Evolutionary conservation across 2,888 invertebrate species (phyloP).

Genomic region (Microctonus aethiopoides): DNA sequence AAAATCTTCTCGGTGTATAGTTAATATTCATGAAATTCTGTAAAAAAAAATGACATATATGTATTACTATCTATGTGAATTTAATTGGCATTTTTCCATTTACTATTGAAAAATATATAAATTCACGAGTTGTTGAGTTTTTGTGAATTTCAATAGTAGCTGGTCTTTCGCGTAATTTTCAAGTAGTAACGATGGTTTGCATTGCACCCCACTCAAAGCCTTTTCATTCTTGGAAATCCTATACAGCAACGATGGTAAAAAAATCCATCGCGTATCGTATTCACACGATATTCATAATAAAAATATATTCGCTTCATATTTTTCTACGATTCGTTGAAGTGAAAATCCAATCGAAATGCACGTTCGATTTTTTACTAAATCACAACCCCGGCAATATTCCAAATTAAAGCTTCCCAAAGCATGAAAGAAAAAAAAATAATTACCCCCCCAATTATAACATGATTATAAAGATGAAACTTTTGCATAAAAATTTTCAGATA

Average conservation of each 20-base stretch:
- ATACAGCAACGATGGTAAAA: not conserved
- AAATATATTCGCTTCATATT: not conserved
- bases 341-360: conserved; percentile 3
- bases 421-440: not conserved
- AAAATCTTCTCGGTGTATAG: conserved; percentile 6
- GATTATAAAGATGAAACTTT: not conserved
- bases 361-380: not conserved
- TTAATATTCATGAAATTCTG: conserved; percentile 7
- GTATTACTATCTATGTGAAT: not conserved
- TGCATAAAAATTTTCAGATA: not conserved
- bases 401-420: not conserved
- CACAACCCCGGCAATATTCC: not conserved
- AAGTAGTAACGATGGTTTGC: conserved; percentile 37
- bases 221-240: not conserved
- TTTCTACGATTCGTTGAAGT: conserved; percentile 2
- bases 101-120: not conserved
- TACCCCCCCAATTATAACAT: not conserved
- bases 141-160: conserved; percentile 39
- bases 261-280: not conserved
- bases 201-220: not conserved
- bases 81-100: not conserved
- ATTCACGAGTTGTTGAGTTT: conserved; percentile 26
- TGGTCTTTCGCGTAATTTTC: conserved; percentile 38
- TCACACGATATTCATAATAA: conserved; percentile 21
- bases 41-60: not conserved